Conservation (phyloP, 2,888 invertebrate genomes). For the Periphyllus acericola region DNA sequence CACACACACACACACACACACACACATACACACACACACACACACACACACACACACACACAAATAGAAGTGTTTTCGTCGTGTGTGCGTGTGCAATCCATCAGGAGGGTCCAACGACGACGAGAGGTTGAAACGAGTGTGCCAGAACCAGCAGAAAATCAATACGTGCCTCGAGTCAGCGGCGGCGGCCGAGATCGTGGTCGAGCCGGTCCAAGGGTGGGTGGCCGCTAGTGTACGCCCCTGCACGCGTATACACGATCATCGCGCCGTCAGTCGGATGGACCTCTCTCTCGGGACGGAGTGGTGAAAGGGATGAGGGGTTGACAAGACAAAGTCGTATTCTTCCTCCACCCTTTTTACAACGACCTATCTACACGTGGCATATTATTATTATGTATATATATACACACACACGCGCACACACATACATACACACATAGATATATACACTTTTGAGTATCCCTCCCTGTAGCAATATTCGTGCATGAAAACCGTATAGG, state of each 20-base stretch:
- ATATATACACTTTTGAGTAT: no score
- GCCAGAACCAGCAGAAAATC: conserved; percentile 17
- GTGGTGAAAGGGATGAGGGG: neutral
- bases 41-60: neutral
- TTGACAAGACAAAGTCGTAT: neutral
- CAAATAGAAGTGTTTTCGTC: neutral
- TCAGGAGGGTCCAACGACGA: conserved; percentile 38
- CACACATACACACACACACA: no score
- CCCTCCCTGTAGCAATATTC: no score
- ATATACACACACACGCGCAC: no score
- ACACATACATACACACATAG: no score
- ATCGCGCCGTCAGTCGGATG: neutral
- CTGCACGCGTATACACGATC: neutral
- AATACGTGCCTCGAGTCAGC: conserved; percentile 5
- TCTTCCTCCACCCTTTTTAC: neutral
- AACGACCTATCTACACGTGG: no score
- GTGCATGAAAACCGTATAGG: no score
- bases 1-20: no score
- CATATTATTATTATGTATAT: no score
- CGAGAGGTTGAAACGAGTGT: neutral
- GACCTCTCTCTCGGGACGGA: conserved; percentile 6
- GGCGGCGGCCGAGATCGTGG: neutral
- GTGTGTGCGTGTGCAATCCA: conserved; percentile 13
- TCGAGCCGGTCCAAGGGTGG: neutral
- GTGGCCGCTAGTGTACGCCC: neutral